Evolutionary conservation across 2,113 vertebrate genomes (phyloP), one percentile per base, ranked within the genome.

Genomic region (Bubo scandiacus): DNA sequence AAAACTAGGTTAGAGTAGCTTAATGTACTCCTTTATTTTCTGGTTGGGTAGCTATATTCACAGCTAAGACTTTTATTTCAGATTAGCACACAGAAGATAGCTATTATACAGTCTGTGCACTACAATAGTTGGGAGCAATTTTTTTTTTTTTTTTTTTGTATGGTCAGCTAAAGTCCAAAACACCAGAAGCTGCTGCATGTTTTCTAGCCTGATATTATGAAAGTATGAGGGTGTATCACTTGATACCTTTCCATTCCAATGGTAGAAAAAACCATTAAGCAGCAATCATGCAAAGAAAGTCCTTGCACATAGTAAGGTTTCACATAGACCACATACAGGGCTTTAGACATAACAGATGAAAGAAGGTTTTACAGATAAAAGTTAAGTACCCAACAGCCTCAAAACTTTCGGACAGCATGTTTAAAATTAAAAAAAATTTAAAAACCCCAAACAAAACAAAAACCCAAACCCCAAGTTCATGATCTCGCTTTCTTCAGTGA

Each of bases 121-220:
- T 57, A 34, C 27, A 73, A 73, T 21, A 66, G 32, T 7, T 1
- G 1, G 54, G 49, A 82, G 70, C 1, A 10, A 8, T 8, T 11
- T n/a, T 25, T 6, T 34, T 49, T 88, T 12, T 21, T 16, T 65
- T 66, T 49, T 57, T 26, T 47, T 5, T 10, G 15, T 21, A 38
- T 42, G 11, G 14, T 23, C 66, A 92, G 27, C 6, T 12, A 34
- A 79, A 71, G 20, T 40, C 55, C 54, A 82, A 61, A 82, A 23
- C 26, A 40, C 4, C 27, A 19, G 30, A 83, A 10, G 26, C 3
- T 4, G 16, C 12, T 63, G 52, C 34, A 66, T 40, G 21, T 81
- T 88, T 94, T 94, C 51, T 52, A 90, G 79, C 65, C 82, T 59
- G 47, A 38, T 59, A 47, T 77, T 88, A 66, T 86, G 51, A 90